Evolutionary conservation across 2,888 invertebrate genomes (phyloP).

Genomic region (Tenthredo notha): DNA sequence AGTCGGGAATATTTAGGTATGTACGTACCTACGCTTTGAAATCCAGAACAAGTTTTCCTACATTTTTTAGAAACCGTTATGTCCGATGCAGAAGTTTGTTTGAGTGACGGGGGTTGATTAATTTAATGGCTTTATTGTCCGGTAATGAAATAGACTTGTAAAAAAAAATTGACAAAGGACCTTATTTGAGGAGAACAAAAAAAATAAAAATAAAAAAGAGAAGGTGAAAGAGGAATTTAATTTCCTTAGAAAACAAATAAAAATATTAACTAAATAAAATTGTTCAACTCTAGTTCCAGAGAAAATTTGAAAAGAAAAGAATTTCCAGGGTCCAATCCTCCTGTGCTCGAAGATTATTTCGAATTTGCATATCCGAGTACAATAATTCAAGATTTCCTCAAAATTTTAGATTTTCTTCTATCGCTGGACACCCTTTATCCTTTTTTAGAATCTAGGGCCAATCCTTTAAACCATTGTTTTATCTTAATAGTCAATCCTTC

Average conservation of each 20-base stretch:
- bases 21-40: not conserved
- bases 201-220: too few species aligned
- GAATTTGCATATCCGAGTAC: too few species aligned
- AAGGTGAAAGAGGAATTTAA: not conserved
- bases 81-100: not conserved
- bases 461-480: constrained; percentile 11
- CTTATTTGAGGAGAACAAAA: too few species aligned
- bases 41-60: not conserved
- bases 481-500: constrained; percentile 15
- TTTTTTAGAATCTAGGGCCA: not conserved
- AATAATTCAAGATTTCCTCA: too few species aligned
- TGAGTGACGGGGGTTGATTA: constrained; percentile 21
- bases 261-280: too few species aligned
- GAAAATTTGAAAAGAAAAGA: too few species aligned
- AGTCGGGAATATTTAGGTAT: too few species aligned
- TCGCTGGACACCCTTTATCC: not conserved
- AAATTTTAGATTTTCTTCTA: too few species aligned
- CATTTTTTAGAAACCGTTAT: not conserved
- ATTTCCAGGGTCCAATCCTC: too few species aligned
- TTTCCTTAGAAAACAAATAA: not conserved
- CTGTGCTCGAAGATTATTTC: too few species aligned
- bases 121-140: not conserved
- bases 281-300: too few species aligned
- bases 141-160: constrained; percentile 6
- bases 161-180: constrained; percentile 10